Base-by-base conservation (phyloP, 2,888 invertebrate species). In the Phlogophora meticulosa region DNA sequence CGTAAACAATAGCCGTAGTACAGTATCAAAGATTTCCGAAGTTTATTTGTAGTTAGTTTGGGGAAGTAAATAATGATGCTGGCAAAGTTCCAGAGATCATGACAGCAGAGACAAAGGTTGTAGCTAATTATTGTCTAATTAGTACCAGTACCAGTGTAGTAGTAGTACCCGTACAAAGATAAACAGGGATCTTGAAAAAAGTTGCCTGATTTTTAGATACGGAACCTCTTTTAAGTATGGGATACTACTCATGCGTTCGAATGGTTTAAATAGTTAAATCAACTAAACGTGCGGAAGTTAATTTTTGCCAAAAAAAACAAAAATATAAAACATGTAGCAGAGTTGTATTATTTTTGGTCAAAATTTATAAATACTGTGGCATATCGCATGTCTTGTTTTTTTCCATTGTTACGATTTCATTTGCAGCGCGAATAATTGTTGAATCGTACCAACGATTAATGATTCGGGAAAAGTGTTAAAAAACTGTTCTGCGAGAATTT, bases 61-160 rank as follows among this genome's bases (percentile, higher is more conserved):
- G 53, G 68, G 71, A 71, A 68, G 75, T 74, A 61, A 75, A 72
- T 79, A 68, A 55, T 57, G 49, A 56, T 51, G 9, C 64, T 85
- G 85, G 85, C 85, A 73, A 59, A 15, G 45, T 52, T 72, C 84
- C 85, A 84, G 48, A 60, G 1, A 53, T 42, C 24, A 46, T 65
- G 77, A 77, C 77, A 75, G 67, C 60, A 43, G 52, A 72, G 69
- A 84, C 85, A 84, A 84, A 84, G 78, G 69, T 42, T 46, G 52
- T 80, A 46, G 57, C 36, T 65, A 72, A 74, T 79, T 73, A 77
- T 75, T 82, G 66, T 67, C 38, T 53, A 61, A 53, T 24, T 63
- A 60, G 55, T 43, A 48, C 36, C 32, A 32, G 13, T 65, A n/a
- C n/a, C n/a, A n/a, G n/a, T n/a, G n/a, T n/a, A n/a, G n/a, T n/a